phyloP scores from a whole-genome alignment of 2,113 vertebrate genomes.

The Tetrao urogallus region DNA sequence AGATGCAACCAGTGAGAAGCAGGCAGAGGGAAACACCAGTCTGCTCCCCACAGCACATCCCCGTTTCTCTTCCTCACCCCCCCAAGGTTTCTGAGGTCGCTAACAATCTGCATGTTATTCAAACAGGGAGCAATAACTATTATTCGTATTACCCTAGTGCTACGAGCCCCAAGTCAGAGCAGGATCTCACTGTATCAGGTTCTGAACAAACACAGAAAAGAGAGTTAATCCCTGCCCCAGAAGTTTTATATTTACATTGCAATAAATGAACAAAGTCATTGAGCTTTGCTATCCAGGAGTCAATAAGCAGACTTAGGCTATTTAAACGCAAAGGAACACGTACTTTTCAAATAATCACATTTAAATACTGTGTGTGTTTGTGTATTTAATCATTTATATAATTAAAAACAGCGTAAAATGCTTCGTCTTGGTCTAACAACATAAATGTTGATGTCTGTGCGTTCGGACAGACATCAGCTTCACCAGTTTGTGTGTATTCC shows the following conservation, averaged over 20 bases:
- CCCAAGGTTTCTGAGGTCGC: slow-evolving; percentile 18
- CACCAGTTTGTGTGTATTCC: background rate
- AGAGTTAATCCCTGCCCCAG: slow-evolving; percentile 63
- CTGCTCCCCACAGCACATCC: background rate
- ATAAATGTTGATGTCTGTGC: background rate
- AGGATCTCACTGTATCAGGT: slow-evolving; percentile 73
- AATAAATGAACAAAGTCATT: slow-evolving; percentile 41
- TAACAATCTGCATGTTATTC: slow-evolving; percentile 60
- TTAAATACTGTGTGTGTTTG: background rate
- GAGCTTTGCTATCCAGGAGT: slow-evolving; percentile 35
- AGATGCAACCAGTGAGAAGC: slow-evolving; percentile 24
- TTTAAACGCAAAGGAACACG: slow-evolving; percentile 33
- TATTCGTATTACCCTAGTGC: slow-evolving; percentile 70
- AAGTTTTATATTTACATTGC: slow-evolving; percentile 45
- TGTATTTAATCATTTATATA: background rate
- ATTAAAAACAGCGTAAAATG: background rate
- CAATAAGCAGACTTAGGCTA: background rate
- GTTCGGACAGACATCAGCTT: background rate
- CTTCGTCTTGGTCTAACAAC: background rate
- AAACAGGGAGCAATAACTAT: slow-evolving; percentile 70
- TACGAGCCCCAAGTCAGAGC: slow-evolving; percentile 72
- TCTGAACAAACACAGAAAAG: slow-evolving; percentile 74
- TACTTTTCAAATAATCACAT: background rate
- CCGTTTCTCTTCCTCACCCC: slow-evolving; percentile 19
- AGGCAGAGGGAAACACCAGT: slow-evolving; percentile 19